These are phyloP conservation scores for Polydrusus cervinus DNA, from an alignment of 2,888 invertebrate genomes.

Conservation along the genomic window DNA sequence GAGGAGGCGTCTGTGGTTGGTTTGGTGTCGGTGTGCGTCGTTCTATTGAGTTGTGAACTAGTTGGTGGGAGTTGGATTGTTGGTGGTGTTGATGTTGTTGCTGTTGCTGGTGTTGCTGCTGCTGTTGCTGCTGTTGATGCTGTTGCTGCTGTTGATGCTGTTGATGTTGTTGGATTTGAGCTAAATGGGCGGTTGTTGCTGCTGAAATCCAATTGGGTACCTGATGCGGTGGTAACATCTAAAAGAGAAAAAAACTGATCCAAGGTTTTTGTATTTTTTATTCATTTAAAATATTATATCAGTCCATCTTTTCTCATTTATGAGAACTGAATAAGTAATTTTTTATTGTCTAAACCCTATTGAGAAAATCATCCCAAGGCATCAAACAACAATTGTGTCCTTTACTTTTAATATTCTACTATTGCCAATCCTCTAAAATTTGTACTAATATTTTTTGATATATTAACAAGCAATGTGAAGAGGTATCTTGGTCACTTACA, in stretches of 20 bases:
- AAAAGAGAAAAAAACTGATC: no score
- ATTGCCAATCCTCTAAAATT: no score
- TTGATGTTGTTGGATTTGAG: slow-evolving; percentile 88
- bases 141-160: slow-evolving; percentile 75
- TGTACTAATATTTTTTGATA: no score
- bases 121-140: slow-evolving; percentile 39
- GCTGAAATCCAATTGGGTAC: slow-evolving; percentile 78
- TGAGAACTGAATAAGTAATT: no score
- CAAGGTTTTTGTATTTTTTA: no score
- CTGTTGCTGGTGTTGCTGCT: slow-evolving; percentile 35
- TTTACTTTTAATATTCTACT: no score
- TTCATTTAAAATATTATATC: no score
- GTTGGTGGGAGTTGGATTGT: slow-evolving; percentile 62
- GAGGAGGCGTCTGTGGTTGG: slow-evolving; percentile 70
- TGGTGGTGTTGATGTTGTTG: slow-evolving; percentile 45
- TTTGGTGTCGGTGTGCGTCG: slow-evolving; percentile 62
- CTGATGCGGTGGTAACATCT: slow-evolving; percentile 76
- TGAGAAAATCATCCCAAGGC: no score
- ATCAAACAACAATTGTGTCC: no score
- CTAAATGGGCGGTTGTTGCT: slow-evolving; percentile 68
- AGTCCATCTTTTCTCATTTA: no score
- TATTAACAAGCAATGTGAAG: no score
- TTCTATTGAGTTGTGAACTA: slow-evolving; percentile 74
- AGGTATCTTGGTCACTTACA: slow-evolving; percentile 62
- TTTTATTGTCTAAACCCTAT: no score